Percentiles rank a stretch among this genome's conserved stretches.
Conservation (phyloP, 2,113 vertebrate species). For the Orthonyx spaldingii region DNA sequence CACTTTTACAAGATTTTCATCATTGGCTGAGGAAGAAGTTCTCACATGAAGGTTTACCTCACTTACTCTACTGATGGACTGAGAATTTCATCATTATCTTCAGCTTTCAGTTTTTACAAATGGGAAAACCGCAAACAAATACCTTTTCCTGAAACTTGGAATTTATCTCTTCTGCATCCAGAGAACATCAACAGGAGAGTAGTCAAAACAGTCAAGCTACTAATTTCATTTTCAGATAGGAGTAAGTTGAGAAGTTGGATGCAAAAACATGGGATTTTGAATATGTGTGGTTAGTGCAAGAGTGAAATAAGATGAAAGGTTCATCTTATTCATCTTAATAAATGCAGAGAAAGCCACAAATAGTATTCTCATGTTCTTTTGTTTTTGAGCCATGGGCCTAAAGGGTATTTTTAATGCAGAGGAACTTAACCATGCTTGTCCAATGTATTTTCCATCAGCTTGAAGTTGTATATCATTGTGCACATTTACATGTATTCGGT, state of each 20-base stretch:
- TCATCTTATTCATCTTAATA: slow-evolving; percentile 52
- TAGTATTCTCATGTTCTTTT: slow-evolving; percentile 48
- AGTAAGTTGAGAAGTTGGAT: slow-evolving; percentile 28
- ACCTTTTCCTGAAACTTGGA: neutral
- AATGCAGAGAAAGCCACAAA: slow-evolving; percentile 55
- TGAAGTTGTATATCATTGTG: slow-evolving; percentile 20
- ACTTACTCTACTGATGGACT: neutral
- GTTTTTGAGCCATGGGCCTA: slow-evolving; percentile 34
- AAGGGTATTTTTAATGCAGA: slow-evolving; percentile 61
- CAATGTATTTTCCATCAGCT: slow-evolving; percentile 52
- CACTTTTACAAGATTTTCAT: neutral
- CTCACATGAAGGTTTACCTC: neutral
- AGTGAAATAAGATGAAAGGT: slow-evolving; percentile 51
- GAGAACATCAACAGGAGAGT: neutral
- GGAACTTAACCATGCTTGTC: slow-evolving; percentile 40
- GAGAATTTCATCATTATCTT: neutral
- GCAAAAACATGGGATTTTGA: slow-evolving; percentile 46
- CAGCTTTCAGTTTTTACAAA: neutral
- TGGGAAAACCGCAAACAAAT: neutral
- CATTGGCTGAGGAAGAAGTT: neutral
- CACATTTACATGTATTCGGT: neutral
- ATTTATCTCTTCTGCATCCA: neutral
- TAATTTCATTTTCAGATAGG: slow-evolving; percentile 45
- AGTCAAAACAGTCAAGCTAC: slow-evolving; percentile 4
- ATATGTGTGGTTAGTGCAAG: slow-evolving; percentile 34